Evolutionary conservation across 64 coral and sea anemone species (phyloP), one percentile per base, ranked within the genome.

Genomic region (Montipora sp.): DNA sequence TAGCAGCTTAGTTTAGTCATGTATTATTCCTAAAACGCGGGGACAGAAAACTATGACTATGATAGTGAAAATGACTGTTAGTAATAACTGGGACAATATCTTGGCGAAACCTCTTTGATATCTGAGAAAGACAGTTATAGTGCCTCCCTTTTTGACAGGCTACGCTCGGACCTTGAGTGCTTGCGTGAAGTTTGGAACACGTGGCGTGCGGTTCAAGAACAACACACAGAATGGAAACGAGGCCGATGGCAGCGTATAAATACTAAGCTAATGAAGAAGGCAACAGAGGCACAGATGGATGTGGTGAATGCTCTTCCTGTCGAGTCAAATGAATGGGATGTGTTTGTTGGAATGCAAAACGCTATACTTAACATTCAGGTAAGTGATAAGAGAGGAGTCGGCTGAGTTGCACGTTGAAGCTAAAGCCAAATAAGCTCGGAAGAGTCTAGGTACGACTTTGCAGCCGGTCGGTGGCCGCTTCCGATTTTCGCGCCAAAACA

Each of bases 211-310:
- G 84, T 98, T 21, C 96, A 93, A 69, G 95, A 96, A 65, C 95
- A 96, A 44, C 95, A 96, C 16, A 91, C 92, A 8, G 95, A 96
- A 87, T 96, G 95, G 95, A 96, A 96, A 47, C 95, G 95, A 2
- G 95, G 95, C 12, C 88, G 95, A 45, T 96, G 95, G 95, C 95
- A 96, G 83, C 93, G 95, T 59, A 96, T 96, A 44, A 96, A 96
- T 89, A 96, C 97, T 44, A 93, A 92, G 20, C 88, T 96, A 4
- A 95, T 98, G 91, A 87, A 89, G 53, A 92, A 98, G 67, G 94
- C 92, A 21, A 94, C 94, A 51, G 97, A 98, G 53, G 94, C 89
- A 4, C 97, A 98, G 79, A 74, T 85, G n/a, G 91, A 94, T 50
- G 83, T 96, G 53, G 92, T 98, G 15, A 79, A 63, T 36, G 83